Evolutionary conservation across 1,140 invertebrate genomes (phyloP).

Genomic region (Heliothis subflexa): DNA sequence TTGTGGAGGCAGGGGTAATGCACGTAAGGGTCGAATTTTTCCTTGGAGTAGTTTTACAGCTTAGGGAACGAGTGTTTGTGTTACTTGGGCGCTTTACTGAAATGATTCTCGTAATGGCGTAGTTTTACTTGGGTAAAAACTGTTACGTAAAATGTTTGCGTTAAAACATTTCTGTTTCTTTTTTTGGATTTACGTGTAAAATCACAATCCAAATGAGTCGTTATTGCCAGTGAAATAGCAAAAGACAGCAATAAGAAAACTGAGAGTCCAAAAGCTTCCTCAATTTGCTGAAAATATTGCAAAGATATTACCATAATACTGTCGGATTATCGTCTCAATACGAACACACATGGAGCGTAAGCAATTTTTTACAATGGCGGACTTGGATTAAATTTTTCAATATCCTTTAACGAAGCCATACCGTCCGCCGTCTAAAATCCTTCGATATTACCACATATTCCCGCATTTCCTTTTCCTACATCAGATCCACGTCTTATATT

Average conservation of each 20-base stretch:
- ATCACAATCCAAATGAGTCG: not conserved
- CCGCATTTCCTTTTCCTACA: conserved; percentile 27
- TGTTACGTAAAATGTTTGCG: not conserved
- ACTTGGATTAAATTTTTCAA: conserved; percentile 13
- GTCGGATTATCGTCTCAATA: not conserved
- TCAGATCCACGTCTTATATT: conserved; percentile 32
- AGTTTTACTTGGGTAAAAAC: conserved; percentile 8
- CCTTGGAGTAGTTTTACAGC: conserved; percentile 32
- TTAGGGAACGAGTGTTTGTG: conserved; percentile 18
- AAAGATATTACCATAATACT: not conserved
- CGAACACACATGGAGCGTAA: not conserved
- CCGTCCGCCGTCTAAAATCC: conserved; percentile 16
- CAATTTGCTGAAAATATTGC: too few relatives aligned
- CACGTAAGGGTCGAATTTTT: conserved; percentile 23
- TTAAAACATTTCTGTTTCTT: not conserved
- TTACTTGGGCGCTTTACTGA: conserved; percentile 26
- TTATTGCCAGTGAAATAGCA: too few relatives aligned
- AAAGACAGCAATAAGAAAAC: too few relatives aligned
- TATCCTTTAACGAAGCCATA: not conserved
- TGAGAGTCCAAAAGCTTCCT: too few relatives aligned
- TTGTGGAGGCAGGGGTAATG: conserved; percentile 19
- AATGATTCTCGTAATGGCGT: conserved; percentile 27
- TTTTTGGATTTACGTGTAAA: not conserved
- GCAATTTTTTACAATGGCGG: conserved; percentile 1
- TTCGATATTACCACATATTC: conserved; percentile 13